phyloP scores from a whole-genome alignment of 2,888 invertebrate species.

The Acronicta aceris region DNA sequence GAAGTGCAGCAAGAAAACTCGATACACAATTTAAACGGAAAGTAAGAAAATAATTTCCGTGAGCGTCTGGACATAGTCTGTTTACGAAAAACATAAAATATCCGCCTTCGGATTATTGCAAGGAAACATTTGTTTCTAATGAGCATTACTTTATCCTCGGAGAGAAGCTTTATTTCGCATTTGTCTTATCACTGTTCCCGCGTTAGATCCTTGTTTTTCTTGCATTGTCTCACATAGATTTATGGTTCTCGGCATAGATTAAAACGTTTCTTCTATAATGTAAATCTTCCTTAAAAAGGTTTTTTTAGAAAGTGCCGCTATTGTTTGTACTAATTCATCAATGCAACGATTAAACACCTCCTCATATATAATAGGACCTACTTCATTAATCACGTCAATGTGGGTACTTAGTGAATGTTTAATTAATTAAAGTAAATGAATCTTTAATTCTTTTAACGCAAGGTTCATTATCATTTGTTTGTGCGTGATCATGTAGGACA shows the following conservation, averaged over 20 bases:
- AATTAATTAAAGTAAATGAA: conserved; percentile 37
- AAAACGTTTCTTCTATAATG: conserved; percentile 39
- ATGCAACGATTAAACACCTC: conserved; percentile 79
- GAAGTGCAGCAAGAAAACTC: conserved; percentile 45
- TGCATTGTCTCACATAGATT: conserved; percentile 64
- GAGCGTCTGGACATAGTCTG: conserved; percentile 35
- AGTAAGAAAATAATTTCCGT: conserved; percentile 47
- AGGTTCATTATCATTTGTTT: conserved; percentile 57
- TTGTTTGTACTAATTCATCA: conserved; percentile 77
- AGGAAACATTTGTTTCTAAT: conserved; percentile 56
- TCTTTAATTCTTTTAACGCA: conserved; percentile 53
- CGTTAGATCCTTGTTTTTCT: conserved; percentile 54
- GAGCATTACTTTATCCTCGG: conserved; percentile 53
- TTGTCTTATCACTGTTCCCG: conserved; percentile 63
- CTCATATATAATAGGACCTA: conserved; percentile 72
- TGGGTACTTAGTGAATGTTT: conserved; percentile 67
- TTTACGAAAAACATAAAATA: conserved; percentile 45
- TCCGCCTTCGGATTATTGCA: conserved; percentile 42
- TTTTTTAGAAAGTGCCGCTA: conserved; percentile 49
- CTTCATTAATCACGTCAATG: conserved; percentile 82
- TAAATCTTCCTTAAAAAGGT: conserved; percentile 52
- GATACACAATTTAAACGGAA: conserved; percentile 40
- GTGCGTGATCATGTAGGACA: conserved; percentile 53
- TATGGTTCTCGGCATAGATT: conserved; percentile 61
- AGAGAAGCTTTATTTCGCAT: conserved; percentile 65